Conservation (phyloP, 2,888 invertebrate species). For the Deilephila elpenor region DNA sequence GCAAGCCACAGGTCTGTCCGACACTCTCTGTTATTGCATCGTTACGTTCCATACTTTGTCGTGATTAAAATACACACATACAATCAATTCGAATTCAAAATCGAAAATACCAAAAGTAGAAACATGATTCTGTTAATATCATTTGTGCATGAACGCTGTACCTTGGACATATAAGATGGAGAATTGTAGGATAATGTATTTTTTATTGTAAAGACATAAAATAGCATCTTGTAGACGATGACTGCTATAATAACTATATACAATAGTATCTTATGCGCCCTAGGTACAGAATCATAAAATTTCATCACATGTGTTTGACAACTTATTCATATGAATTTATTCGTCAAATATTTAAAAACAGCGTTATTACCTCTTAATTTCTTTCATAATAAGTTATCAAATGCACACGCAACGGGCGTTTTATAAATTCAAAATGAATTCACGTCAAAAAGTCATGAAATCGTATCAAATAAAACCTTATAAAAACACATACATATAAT, state of each 20-base stretch:
- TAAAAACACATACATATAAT: constrained; percentile 18
- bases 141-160: neutral
- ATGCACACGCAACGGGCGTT: neutral
- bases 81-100: constrained; percentile 23
- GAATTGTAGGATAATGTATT: neutral
- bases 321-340: neutral
- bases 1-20: neutral
- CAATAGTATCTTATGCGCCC: neutral
- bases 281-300: neutral
- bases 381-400: neutral
- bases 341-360: neutral
- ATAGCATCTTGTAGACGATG: neutral
- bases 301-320: neutral
- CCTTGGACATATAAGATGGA: neutral
- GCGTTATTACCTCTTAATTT: neutral
- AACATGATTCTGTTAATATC: neutral
- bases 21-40: constrained; percentile 16
- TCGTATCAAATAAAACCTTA: constrained; percentile 23
- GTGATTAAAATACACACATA: neutral
- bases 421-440: neutral
- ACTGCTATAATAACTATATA: neutral
- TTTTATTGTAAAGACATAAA: neutral
- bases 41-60: neutral
- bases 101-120: constrained; percentile 11
- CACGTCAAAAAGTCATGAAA: neutral